Base-by-base conservation (phyloP, 1,140 invertebrate species). In the Phymastichus coffea region DNA sequence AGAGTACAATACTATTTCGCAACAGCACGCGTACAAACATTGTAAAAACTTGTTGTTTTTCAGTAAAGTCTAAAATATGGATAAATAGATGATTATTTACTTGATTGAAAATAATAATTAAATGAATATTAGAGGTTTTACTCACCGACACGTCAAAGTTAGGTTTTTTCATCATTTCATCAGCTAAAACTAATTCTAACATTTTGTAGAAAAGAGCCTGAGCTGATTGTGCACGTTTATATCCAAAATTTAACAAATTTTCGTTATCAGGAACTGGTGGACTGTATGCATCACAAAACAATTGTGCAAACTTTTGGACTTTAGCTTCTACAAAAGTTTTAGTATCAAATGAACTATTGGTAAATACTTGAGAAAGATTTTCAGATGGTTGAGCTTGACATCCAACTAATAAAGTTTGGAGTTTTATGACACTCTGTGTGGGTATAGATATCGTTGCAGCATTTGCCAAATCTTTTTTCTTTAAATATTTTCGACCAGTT, bases 1-100 rank as follows among this genome's bases (percentile, higher is more conserved):
- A 0, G 93, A 93, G 73, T 90, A 95, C 30, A 98, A 86, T 2
- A 98, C 92, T 66, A 99, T 94, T 80, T 98, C 95, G 52, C 96
- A 81, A 70, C 92, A 95, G 70, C 93, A 96, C 6, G 93, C 92
- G 74, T 95, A 94, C 25, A 98, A 80, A 41, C 91, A 90, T 44
- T 89, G 83, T 66, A 95, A 90, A 70, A 97, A 95, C 9, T 88
- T 81, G 54, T 92, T 89, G 69, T 93, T 87, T 44, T 86, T 85
- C 44, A 96, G 74, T 35, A 92, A 75, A 66, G 81, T 82, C 88
- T 90, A n/a, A n/a, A n/a, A n/a, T n/a, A 78, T n/a, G n/a, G n/a
- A n/a, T n/a, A n/a, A n/a, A n/a, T n/a, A n/a, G n/a, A n/a, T n/a
- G n/a, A n/a, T n/a, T n/a, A n/a, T n/a, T n/a, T 30, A 37, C 44